Conservation (phyloP, 1,140 invertebrate genomes). For the Drosophila mayri region DNA sequence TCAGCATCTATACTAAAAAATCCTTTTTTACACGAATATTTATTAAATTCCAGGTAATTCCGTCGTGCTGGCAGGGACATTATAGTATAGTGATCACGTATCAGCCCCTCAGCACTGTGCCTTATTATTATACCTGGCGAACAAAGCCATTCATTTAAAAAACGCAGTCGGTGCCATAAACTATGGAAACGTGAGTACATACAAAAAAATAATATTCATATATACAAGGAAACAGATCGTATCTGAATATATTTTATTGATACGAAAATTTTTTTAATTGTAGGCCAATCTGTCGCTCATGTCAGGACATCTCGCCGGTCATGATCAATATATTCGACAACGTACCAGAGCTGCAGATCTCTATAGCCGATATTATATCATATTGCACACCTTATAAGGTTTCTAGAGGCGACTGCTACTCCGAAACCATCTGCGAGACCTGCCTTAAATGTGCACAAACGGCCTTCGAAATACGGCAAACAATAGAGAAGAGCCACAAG, state of each 20-base stretch:
- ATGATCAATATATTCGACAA: slow-evolving; percentile 8
- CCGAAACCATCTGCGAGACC: neutral
- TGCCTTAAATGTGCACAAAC: slow-evolving; percentile 1
- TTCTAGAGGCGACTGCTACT: neutral
- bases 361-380: neutral
- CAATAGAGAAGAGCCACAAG: neutral
- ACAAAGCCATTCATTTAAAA: neutral
- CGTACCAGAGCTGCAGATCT: neutral
- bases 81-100: neutral
- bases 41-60: neutral
- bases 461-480: neutral
- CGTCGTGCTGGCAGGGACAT: neutral
- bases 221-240: neutral
- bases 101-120: neutral
- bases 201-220: too few relatives aligned
- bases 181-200: neutral
- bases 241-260: neutral
- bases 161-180: neutral
- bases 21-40: neutral
- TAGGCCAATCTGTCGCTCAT: slow-evolving; percentile 1
- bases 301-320: neutral
- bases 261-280: neutral
- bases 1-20: neutral
- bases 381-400: neutral
- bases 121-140: neutral